Conservation (phyloP, 2,888 invertebrate species). For the Leptothorax acervorum region DNA sequence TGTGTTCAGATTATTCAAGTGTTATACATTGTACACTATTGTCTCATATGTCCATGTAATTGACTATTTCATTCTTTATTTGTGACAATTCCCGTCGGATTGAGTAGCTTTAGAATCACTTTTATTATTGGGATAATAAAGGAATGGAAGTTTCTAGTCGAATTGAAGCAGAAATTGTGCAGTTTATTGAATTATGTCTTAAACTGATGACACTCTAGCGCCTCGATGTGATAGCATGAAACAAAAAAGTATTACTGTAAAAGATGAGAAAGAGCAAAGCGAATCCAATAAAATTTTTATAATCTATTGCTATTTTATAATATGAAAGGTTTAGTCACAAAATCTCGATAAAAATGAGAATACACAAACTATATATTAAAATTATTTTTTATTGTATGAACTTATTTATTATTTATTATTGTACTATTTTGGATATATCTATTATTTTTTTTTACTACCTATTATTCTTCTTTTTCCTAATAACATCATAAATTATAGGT, state of each 20-base stretch:
- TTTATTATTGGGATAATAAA: slow-evolving; percentile 23
- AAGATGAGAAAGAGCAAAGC: slow-evolving; percentile 3
- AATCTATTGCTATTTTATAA: not conserved
- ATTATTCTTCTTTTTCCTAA: not conserved
- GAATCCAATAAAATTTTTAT: not conserved
- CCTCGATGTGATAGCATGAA: not conserved
- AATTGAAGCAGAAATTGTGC: slow-evolving; percentile 38
- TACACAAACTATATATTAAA: not conserved
- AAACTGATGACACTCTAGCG: slow-evolving; percentile 14
- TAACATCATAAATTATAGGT: not conserved
- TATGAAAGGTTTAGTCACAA: not conserved
- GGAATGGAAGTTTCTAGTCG: slow-evolving; percentile 2
- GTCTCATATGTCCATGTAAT: not conserved
- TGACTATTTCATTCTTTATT: slow-evolving; percentile 22
- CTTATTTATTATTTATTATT: not conserved
- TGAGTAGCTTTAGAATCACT: slow-evolving; percentile 16
- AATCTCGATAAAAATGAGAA: not conserved
- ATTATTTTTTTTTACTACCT: not conserved
- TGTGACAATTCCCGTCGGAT: not conserved
- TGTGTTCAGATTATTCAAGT: not conserved
- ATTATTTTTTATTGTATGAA: not conserved
- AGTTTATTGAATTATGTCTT: slow-evolving; percentile 40
- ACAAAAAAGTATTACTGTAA: not conserved
- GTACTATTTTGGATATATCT: not conserved
- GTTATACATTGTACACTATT: not conserved